Evolutionary conservation across 2,113 vertebrate species (phyloP).

Genomic region (Eolophus roseicapilla): DNA sequence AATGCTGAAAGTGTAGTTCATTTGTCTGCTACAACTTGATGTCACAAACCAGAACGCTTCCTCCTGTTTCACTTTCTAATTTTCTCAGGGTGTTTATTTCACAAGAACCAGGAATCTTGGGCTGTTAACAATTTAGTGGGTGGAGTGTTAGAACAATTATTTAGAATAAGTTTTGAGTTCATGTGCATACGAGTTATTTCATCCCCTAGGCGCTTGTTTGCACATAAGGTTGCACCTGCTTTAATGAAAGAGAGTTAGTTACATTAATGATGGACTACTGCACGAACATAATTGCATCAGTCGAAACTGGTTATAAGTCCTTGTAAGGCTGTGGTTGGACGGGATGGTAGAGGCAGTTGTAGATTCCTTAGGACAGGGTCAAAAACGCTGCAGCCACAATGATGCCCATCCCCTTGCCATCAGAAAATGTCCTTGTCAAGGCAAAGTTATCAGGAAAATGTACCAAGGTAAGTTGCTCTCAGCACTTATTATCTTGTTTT

Average conservation of each 20-base stretch:
- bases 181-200: constrained; percentile 55
- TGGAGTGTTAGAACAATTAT: not conserved
- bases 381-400: constrained; percentile 36
- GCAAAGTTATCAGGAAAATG: constrained; percentile 6
- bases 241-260: constrained; percentile 45
- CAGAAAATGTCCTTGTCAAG: constrained; percentile 42
- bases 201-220: constrained; percentile 59
- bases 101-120: constrained; percentile 16
- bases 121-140: constrained; percentile 41
- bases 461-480: constrained; percentile 27
- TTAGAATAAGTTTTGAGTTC: not conserved
- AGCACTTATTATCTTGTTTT: constrained; percentile 15
- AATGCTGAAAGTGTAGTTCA: not conserved
- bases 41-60: not conserved
- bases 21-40: not conserved
- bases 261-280: constrained; percentile 37
- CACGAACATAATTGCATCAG: constrained; percentile 20
- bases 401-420: constrained; percentile 29
- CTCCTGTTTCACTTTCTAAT: constrained; percentile 53
- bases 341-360: not conserved
- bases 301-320: constrained; percentile 27
- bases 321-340: not conserved
- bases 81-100: constrained; percentile 32
- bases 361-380: constrained; percentile 30
- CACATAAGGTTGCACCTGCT: not conserved